phyloP scores from a whole-genome alignment of 1,140 invertebrate genomes.

The Ceratosolen solmsi region DNA sequence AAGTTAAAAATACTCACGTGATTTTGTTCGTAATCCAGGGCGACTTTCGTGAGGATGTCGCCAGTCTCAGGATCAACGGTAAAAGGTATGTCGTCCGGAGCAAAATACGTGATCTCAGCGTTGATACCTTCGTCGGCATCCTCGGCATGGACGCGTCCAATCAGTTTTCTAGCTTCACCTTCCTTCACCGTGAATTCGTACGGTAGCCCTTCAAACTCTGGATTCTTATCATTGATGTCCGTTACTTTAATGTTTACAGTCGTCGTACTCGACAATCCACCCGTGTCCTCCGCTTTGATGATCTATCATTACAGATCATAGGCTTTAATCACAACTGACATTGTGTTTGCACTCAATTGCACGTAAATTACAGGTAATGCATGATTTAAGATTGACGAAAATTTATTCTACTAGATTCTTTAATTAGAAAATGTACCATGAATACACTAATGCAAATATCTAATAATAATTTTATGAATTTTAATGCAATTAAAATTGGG shows the following conservation, averaged over 20 bases:
- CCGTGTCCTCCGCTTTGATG: slow-evolving; percentile 89
- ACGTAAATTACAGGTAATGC: too few relatives aligned
- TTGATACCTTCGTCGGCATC: slow-evolving; percentile 86
- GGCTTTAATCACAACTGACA: background rate
- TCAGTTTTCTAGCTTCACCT: slow-evolving; percentile 79
- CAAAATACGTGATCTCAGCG: slow-evolving; percentile 79
- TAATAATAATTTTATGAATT: too few relatives aligned
- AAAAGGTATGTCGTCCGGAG: slow-evolving; percentile 86
- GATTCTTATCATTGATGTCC: slow-evolving; percentile 93
- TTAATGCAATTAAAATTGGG: too few relatives aligned
- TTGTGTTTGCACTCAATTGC: background rate
- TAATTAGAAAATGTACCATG: too few relatives aligned
- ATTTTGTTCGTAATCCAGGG: slow-evolving; percentile 89
- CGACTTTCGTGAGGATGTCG: slow-evolving; percentile 82
- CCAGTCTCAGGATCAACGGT: slow-evolving; percentile 84
- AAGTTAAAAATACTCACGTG: slow-evolving; percentile 74
- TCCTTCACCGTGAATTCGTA: slow-evolving; percentile 89
- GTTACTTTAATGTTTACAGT: slow-evolving; percentile 91
- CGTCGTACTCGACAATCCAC: slow-evolving; percentile 85
- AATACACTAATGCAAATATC: too few relatives aligned
- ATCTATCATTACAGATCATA: slow-evolving; percentile 71
- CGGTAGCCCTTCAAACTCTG: slow-evolving; percentile 83
- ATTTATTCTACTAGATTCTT: too few relatives aligned
- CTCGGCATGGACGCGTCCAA: slow-evolving; percentile 86
- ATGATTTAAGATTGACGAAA: too few relatives aligned